Evolutionary conservation across 2,888 invertebrate genomes (phyloP), one percentile per base, ranked within the genome.

Genomic region (Dermolepida albohirtum): DNA sequence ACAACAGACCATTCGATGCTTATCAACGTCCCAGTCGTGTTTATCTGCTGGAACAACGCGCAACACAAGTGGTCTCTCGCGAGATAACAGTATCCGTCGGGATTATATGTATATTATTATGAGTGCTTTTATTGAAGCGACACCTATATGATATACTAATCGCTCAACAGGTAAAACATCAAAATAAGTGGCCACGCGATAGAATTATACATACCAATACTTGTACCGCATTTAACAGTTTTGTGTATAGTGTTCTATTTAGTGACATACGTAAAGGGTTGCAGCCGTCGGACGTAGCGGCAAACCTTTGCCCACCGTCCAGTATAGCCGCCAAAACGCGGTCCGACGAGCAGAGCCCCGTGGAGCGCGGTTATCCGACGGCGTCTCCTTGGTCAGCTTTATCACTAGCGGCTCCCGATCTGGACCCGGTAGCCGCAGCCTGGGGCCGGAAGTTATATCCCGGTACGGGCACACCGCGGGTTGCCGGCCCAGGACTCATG

Each of bases 391-490:
- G 91, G 92, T 91, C 92, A 81, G 90, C 91, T 73, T 80, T 84
- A 70, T 81, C 82, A 69, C 78, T 82, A 71, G 79, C 80, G 77
- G 81, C 79, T 67, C 85, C 89, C 88, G 84, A 89, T 87, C 87
- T 92, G 84, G 92, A 92, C 86, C 89, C 89, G 81, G 89, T 89
- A 83, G 88, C 88, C 83, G 89, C 88, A 84, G 86, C 85, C 80
- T 92, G 92, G 92, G 92, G 92, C 73, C 89, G 92, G 77, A 92
- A 92, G 83, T 86, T 92, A 77, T 92, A 92, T 83, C 91, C 92
- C 77, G 88, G 91, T 77, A 88, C 90, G 75, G 91, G 89, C 75
- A 89, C 89, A 74, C 89, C 90, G 79, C 78, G 83, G 68, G 80
- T 80, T 75, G 79, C 82, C 77, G 83, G 82, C 75, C 80, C 81